Conservation (phyloP, 1,140 invertebrate genomes). For the Drosophila tropicalis region DNA sequence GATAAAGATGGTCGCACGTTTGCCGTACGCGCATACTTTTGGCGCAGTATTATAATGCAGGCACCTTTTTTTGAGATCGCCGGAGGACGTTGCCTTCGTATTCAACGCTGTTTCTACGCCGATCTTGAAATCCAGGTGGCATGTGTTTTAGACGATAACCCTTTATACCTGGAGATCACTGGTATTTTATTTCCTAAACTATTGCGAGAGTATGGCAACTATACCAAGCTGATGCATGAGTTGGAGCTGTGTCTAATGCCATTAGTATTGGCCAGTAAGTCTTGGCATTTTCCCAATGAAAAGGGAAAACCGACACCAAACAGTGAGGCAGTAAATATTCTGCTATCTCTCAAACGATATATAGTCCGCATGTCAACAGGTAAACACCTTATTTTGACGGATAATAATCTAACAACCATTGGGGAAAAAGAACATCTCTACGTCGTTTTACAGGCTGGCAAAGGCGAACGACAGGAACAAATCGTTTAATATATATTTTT, state of each 20-base stretch:
- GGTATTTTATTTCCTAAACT: neutral
- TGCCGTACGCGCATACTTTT: neutral
- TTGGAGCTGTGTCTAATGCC: constrained; percentile 16
- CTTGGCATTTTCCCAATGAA: neutral
- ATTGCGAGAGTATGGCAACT: neutral
- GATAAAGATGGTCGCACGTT: neutral
- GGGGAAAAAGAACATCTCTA: neutral
- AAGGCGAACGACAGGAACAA: neutral
- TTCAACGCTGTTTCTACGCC: constrained; percentile 28
- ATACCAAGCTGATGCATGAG: neutral
- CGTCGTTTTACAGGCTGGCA: neutral
- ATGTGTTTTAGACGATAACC: constrained; percentile 14
- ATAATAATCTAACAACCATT: neutral
- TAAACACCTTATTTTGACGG: neutral
- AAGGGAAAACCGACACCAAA: neutral
- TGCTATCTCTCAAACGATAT: neutral
- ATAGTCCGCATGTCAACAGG: neutral
- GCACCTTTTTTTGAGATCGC: constrained; percentile 4
- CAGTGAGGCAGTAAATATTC: neutral
- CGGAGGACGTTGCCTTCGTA: constrained; percentile 26
- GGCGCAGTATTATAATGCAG: constrained; percentile 14
- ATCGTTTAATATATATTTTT: too few species aligned
- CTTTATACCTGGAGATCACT: constrained; percentile 9
- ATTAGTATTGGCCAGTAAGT: constrained; percentile 11
- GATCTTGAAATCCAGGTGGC: neutral